phyloP scores from a whole-genome alignment of 2,888 invertebrate genomes.

The Leptopilina syphax region DNA sequence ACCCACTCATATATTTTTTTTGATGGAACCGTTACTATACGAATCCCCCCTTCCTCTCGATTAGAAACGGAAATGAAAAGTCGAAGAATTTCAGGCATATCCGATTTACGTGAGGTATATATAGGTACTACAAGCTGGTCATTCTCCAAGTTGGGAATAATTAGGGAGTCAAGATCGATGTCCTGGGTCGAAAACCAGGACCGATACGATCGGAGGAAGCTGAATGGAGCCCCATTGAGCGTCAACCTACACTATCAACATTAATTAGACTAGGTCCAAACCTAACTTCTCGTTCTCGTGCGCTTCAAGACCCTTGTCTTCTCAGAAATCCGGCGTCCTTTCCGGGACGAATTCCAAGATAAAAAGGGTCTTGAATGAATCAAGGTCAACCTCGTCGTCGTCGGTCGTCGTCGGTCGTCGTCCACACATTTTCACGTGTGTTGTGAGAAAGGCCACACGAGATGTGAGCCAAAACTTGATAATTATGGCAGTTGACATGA shows the following conservation, averaged over 20 bases:
- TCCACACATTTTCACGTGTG: conserved; percentile 1
- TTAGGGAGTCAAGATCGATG: conserved; percentile 76
- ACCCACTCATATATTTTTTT: no score
- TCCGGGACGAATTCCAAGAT: conserved; percentile 77
- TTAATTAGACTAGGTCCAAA: conserved; percentile 59
- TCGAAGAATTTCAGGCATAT: conserved; percentile 27
- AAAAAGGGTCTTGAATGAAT: conserved; percentile 76
- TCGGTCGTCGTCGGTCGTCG: background rate
- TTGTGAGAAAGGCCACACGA: background rate
- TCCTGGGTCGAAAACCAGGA: conserved; percentile 68
- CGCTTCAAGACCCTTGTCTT: conserved; percentile 62
- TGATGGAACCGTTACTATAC: no score
- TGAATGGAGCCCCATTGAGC: conserved; percentile 74
- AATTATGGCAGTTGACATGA: background rate
- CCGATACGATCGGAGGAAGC: conserved; percentile 68
- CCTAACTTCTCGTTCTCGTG: conserved; percentile 39
- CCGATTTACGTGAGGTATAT: conserved; percentile 21
- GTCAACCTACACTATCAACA: conserved; percentile 59
- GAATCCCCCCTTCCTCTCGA: background rate
- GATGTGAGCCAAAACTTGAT: background rate
- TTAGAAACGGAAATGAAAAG: conserved; percentile 19
- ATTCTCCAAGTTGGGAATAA: conserved; percentile 73
- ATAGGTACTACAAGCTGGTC: conserved; percentile 45
- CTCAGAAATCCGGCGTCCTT: conserved; percentile 76
- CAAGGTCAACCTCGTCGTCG: conserved; percentile 61